Evolutionary conservation across 2,797 vertebrate genomes (phyloP), one percentile per base, ranked within the genome.

Genomic region (Lemur catta): DNA sequence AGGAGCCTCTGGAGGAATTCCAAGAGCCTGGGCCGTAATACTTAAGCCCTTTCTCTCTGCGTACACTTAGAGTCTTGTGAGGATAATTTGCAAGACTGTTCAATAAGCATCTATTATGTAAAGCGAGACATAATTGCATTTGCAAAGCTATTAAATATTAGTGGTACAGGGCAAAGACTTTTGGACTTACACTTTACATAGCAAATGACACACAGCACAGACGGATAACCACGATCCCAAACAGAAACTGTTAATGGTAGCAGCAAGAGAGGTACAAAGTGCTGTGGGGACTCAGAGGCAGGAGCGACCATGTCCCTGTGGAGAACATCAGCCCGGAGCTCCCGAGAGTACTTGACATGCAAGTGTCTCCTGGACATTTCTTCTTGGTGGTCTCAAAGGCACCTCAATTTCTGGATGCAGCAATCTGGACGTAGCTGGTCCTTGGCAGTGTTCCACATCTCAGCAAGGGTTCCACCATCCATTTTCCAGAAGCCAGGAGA

Each of bases 91-190:
- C 33, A 67, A 74, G 61, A 82, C 41, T 72, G 46, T 30, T 81
- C 67, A 89, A 41, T 55, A 74, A 35, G 63, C 11, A 22, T 57
- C 61, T 89, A 65, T 33, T 61, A 67, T 22, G 57, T 43, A 33
- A 89, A 94, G 41, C 63, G 63, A 97, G 50, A 89, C n/a, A 13
- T 59, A 89, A 93, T 33, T 26, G 5, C 24, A 71, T 61, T 93
- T 95, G 57, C 80, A 57, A 75, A 80, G 55, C 20, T 41, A 78
- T 35, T 52, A 74, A 89, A 82, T 74, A 63, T 81, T 22, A 35
- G 4, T 43, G 52, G 10, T 92, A 59, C 2, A 18, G 26, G 41
- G 26, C 28, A 84, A 76, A 86, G 24, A 26, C 30, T 17, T 72
- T 11, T 17, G 38, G 84, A 52, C 28, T 90, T 48, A 57, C 46